Percentiles rank a stretch among this genome's conserved stretches.
Evolutionary conservation across 2,113 vertebrate genomes (phyloP).

Genomic region (Brachyistius frenatus): DNA sequence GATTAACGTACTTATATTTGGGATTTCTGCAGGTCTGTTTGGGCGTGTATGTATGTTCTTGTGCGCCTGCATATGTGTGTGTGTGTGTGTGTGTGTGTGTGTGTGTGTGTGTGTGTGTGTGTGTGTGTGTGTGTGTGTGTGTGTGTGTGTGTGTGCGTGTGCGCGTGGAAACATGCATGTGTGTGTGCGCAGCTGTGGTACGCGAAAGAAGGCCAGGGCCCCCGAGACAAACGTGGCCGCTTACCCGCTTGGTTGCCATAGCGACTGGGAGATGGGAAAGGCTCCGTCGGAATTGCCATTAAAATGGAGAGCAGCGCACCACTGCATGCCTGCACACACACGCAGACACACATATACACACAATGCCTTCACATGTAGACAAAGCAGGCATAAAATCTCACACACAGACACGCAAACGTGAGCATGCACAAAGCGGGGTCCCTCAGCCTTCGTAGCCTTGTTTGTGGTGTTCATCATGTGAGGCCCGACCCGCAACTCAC

Average conservation of each 20-base stretch:
- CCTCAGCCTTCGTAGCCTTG: background rate
- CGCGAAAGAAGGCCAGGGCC: constrained; percentile 85
- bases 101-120: constrained; percentile 30
- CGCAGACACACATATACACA: constrained; percentile 42
- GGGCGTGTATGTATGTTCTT: constrained; percentile 32
- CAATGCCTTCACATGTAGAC: constrained; percentile 40
- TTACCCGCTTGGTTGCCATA: constrained; percentile 89
- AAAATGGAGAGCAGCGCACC: constrained; percentile 75
- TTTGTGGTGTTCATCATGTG: background rate
- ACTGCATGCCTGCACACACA: constrained; percentile 80
- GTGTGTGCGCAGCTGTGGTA: constrained; percentile 79
- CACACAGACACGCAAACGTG: background rate
- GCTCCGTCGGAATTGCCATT: constrained; percentile 88
- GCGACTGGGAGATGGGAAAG: constrained; percentile 82
- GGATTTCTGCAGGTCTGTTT: constrained; percentile 33
- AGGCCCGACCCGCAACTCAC: too few relatives aligned
- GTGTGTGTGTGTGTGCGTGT: constrained; percentile 68
- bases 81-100: constrained; percentile 22
- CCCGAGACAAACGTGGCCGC: constrained; percentile 86
- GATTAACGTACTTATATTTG: constrained; percentile 43
- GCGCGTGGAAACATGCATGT: constrained; percentile 66
- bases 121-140: constrained; percentile 43
- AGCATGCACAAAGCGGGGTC: background rate
- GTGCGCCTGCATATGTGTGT: constrained; percentile 28
- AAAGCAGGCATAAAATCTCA: constrained; percentile 38